These are phyloP conservation scores for Octopus bimaculoides DNA, from an alignment of 1,140 invertebrate species.

Conservation along the genomic window DNA sequence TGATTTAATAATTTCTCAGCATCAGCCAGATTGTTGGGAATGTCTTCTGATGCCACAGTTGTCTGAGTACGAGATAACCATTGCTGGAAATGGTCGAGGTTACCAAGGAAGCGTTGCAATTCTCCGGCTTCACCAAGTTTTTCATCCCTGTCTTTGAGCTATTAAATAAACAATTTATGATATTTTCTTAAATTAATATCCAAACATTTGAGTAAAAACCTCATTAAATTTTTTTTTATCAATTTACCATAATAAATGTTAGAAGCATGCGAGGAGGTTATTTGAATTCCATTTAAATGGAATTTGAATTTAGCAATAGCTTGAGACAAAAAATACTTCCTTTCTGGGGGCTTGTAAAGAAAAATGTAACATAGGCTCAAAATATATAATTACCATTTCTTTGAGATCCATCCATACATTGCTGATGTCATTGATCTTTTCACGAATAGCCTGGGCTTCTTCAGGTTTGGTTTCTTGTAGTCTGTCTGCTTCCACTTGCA, in stretches of 20 bases:
- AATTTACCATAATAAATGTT: too few relatives aligned
- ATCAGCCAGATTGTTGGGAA: constrained; percentile 91
- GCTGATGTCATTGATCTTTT: constrained; percentile 85
- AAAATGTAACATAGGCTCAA: too few relatives aligned
- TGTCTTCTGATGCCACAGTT: constrained; percentile 92
- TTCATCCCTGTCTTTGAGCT: constrained; percentile 93
- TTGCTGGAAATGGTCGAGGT: constrained; percentile 98
- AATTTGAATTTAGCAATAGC: too few relatives aligned
- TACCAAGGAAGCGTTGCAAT: constrained; percentile 94
- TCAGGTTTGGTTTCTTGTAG: constrained; percentile 94
- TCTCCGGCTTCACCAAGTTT: constrained; percentile 99
- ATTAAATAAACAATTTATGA: constrained; percentile 20
- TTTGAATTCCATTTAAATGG: too few relatives aligned
- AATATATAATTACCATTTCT: constrained; percentile 71
- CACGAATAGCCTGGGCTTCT: constrained; percentile 87
- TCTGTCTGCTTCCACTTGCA: constrained; percentile 87
- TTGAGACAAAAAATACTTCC: too few relatives aligned
- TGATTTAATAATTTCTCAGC: constrained; percentile 93
- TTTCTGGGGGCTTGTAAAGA: too few relatives aligned
- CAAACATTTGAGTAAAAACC: too few relatives aligned
- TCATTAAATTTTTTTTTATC: too few relatives aligned
- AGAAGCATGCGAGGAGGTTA: too few relatives aligned
- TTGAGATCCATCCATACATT: constrained; percentile 95
- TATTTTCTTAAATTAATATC: too few relatives aligned
- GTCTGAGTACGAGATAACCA: constrained; percentile 99